Base-by-base conservation (phyloP, 2,113 vertebrate genomes). In the Oncorhynchus tshawytscha region DNA sequence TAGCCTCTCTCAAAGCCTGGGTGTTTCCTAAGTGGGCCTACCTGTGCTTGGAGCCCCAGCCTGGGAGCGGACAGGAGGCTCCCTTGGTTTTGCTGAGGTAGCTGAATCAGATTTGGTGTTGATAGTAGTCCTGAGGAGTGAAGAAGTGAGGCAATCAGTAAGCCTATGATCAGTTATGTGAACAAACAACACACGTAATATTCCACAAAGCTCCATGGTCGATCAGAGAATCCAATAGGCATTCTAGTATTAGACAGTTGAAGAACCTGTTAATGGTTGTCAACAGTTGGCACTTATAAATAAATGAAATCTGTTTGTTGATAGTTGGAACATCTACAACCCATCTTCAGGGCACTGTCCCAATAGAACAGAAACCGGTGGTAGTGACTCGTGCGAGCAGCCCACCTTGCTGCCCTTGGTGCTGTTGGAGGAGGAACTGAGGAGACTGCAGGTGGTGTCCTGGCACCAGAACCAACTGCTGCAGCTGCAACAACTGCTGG, bases 21-120 rank as follows among this genome's bases (percentile, higher is more conserved):
- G 45, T 57, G 5, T 54, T 54, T 54, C 60, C 68, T 75, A 11
- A 13, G 24, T 49, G 20, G 6, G 16, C 82, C 85, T 85, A 96
- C 96, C 94, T 96, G 96, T 91, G 94, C 90, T 87, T 95, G 94
- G 82, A 96, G 94, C 81, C 95, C 94, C 68, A 95, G 91, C 87
- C 95, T 91, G 80, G 90, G 94, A 89, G 93, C 91, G 78, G 94
- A 91, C 87, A 97, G 89, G 88, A 96, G 93, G 87, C 93, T 94
- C 91, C 95, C 95, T 90, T 96, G 96, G 94, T 94, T 95, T 95
- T 96, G 96, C 92, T 97, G 96, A 97, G 96, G 96, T 97, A 97
- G 96, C 93, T 95, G 85, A 94, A 97, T 95, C 89, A 97, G 93
- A 96, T 96, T 97, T 95, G 94, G 93, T 89, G 96, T 95, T 25